Conservation (phyloP, 2,888 invertebrate genomes). For the Chymomyza caudatula region DNA sequence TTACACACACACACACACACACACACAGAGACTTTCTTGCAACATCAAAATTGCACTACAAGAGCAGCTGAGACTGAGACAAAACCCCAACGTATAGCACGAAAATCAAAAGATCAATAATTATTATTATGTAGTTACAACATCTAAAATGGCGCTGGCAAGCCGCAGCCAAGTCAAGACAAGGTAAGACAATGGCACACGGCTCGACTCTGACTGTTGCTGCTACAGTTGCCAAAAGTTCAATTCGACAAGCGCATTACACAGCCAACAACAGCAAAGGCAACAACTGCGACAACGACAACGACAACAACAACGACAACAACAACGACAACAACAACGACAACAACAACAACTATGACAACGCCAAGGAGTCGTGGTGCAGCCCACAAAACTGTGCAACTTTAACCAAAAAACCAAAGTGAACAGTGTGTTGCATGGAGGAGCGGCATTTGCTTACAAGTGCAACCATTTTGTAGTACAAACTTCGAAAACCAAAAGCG, state of each 20-base stretch:
- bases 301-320: conserved; percentile 45
- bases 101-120: conserved; percentile 75
- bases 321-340: conserved; percentile 35
- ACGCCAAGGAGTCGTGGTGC: not conserved
- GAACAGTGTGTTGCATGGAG: not conserved
- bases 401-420: not conserved
- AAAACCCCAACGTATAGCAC: too few relatives aligned
- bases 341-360: not conserved
- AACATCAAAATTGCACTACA: not conserved
- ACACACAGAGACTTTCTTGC: conserved; percentile 2
- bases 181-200: conserved; percentile 29
- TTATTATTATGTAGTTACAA: conserved; percentile 61
- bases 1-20: conserved; percentile 21
- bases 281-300: conserved; percentile 12
- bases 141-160: conserved; percentile 9
- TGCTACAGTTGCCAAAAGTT: conserved; percentile 60
- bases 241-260: conserved; percentile 65
- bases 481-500: conserved; percentile 72
- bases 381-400: conserved; percentile 19
- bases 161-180: conserved; percentile 63
- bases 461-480: conserved; percentile 76
- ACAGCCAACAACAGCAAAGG: conserved; percentile 60
- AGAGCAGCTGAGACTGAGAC: conserved; percentile 2
- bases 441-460: conserved; percentile 59
- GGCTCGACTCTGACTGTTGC: conserved; percentile 9